Evolutionary conservation across 2,797 vertebrate genomes (phyloP), one percentile per base, ranked within the genome.

Genomic region (Paedocypris micromegethes): DNA sequence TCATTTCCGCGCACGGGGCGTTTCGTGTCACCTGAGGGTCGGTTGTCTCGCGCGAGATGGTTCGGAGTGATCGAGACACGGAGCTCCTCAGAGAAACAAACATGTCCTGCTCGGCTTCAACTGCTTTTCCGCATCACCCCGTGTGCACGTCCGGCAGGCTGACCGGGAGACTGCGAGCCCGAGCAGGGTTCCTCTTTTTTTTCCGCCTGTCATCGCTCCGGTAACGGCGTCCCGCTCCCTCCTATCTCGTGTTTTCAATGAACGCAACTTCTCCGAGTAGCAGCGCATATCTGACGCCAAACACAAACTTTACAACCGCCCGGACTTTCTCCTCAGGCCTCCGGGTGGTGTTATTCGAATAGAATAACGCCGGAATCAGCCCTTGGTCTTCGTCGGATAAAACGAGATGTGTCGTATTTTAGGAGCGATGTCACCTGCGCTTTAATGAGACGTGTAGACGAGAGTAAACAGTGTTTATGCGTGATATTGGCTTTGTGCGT

Each of bases 1-100:
- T 52, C 54, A 58, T 77, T 77, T 73, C 54, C 65, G 64, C 71
- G 68, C 38, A 72, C 66, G 9, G 75, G 81, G 67, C 64, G 75
- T 70, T 66, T 68, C 45, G 68, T 64, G 70, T 84, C 83, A 87
- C 85, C 86, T 83, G 85, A 77, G 83, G 83, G 70, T 59, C 79
- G 77, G 66, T 77, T 73, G 70, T 68, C 71, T 85, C 72, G 73
- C 77, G 77, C 67, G 60, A 47, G 61, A 74, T 75, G 74, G 62
- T 82, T 78, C 74, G 64, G 62, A 55, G 65, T 59, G 75, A 69
- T 71, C 77, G 65, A 70, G 66, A 65, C 68, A 67, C 66, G 66
- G 77, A 77, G 82, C 81, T 81, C 75, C 76, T 72, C 82, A 45
- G 82, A 89, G 82, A 54, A 75, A 81, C 70, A 72, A 73, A 78